Conservation (phyloP, 2,113 vertebrate species). For the Acrocephalus arundinaceus region DNA sequence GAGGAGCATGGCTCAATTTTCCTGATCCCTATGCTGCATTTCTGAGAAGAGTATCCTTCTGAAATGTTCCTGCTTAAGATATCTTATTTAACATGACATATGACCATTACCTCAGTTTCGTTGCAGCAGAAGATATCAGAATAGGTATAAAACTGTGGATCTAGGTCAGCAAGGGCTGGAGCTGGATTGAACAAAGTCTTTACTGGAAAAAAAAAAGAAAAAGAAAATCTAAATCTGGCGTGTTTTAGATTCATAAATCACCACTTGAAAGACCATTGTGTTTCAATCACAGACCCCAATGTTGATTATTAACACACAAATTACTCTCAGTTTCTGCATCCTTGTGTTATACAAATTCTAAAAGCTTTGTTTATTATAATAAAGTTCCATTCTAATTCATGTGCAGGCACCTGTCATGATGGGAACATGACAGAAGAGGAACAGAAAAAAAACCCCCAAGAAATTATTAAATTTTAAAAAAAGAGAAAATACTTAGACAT, state of each 20-base stretch:
- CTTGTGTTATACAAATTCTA: background rate
- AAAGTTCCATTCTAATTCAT: background rate
- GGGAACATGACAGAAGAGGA: background rate
- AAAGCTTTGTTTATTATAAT: background rate
- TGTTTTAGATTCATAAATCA: background rate
- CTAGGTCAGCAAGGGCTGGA: slow-evolving; percentile 86
- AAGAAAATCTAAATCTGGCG: background rate
- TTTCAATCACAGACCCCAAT: background rate
- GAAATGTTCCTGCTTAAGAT: background rate
- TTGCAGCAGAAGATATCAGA: slow-evolving; percentile 98
- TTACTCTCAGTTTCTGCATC: background rate
- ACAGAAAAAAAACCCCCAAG: background rate
- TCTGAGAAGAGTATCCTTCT: background rate
- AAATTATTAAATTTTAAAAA: background rate
- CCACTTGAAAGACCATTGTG: background rate
- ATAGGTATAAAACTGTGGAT: slow-evolving; percentile 83
- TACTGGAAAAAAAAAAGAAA: slow-evolving; percentile 74
- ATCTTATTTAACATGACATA: background rate
- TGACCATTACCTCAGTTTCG: slow-evolving; percentile 88
- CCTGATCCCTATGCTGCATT: background rate
- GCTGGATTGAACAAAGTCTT: slow-evolving; percentile 97
- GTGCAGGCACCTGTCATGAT: background rate
- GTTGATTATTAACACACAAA: background rate
- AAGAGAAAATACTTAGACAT: background rate
- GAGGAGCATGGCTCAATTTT: background rate